Evolutionary conservation across 2,797 vertebrate genomes (phyloP), one percentile per base, ranked within the genome.

Genomic region (Sebastes variabilis): DNA sequence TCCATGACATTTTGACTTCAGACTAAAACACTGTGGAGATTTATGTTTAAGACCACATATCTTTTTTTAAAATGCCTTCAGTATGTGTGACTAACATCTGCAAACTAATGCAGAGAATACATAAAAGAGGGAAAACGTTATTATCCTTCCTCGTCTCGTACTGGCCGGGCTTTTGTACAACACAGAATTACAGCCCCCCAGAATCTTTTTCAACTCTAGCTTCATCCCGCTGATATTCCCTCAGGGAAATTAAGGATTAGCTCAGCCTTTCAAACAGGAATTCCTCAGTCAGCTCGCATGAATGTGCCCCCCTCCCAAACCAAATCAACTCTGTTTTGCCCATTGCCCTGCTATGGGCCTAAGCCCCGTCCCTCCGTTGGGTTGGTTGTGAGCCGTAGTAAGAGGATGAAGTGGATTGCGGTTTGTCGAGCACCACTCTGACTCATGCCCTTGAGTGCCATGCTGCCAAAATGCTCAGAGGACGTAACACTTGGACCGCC

Each of bases 171-270:
- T 91, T 91, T 92, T 93, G 87, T 90, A n/a, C 75, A 68, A 72
- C 81, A 54, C 79, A 66, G 81, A 90, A 92, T 88, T 86, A 83
- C 71, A 88, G 86, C 85, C 80, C 83, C 86, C 79, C 87, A 83
- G 86, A 93, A 91, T 93, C 89, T 86, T 83, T 92, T 90, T 92
- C 92, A 89, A 93, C 87, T 84, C 61, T 61, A 32, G 86, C 86
- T 82, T 92, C 90, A 92, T 93, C 90, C 88, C 72, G 59, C 49
- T 88, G 90, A 94, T 94, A 93, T 93, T 95, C 93, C 95, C 93
- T 92, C 88, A 86, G 95, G 92, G 93, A 95, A 95, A 95, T 95
- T 91, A 94, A 91, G 94, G 95, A 96, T 96, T 96, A 95, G 87
- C 86, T 80, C 84, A 80, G 91, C 87, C 82, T 93, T 95, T 93